These are phyloP conservation scores for Monomorium pharaonis DNA, from an alignment of 1,140 invertebrate species.

Conservation along the genomic window DNA sequence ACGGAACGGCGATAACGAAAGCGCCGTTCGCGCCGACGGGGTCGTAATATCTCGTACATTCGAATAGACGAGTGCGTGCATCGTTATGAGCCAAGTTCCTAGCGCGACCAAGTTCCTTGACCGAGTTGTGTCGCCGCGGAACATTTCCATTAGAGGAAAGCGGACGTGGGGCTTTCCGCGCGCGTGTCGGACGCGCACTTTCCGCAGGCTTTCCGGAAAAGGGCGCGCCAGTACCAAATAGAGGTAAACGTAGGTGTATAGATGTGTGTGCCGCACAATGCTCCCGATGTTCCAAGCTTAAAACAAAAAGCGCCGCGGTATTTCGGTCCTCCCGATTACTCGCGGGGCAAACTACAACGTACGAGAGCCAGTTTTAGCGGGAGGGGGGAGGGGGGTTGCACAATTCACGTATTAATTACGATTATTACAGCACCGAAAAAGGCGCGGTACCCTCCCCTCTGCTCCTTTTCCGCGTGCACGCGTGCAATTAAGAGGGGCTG, in stretches of 20 bases:
- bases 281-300: background rate
- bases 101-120: slow-evolving; percentile 45
- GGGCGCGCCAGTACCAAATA: slow-evolving; percentile 32
- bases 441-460: slow-evolving; percentile 34
- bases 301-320: background rate
- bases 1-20: background rate
- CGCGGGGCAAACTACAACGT: background rate
- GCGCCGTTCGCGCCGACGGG: background rate
- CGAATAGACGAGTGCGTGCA: background rate
- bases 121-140: slow-evolving; percentile 36
- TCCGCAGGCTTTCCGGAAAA: slow-evolving; percentile 44
- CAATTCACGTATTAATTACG: slow-evolving; percentile 34
- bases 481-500: slow-evolving; percentile 72
- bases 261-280: background rate
- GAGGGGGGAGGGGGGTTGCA: no score
- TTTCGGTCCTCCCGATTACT: background rate
- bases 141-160: slow-evolving; percentile 36
- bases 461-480: background rate
- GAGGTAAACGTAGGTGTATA: background rate
- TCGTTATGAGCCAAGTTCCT: slow-evolving; percentile 33
- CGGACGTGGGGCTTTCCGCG: slow-evolving; percentile 40
- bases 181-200: slow-evolving; percentile 30
- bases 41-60: slow-evolving; percentile 1
- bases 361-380: background rate
- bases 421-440: slow-evolving; percentile 44